phyloP scores from a whole-genome alignment of 2,888 invertebrate species.

The Plebejus melissa region DNA sequence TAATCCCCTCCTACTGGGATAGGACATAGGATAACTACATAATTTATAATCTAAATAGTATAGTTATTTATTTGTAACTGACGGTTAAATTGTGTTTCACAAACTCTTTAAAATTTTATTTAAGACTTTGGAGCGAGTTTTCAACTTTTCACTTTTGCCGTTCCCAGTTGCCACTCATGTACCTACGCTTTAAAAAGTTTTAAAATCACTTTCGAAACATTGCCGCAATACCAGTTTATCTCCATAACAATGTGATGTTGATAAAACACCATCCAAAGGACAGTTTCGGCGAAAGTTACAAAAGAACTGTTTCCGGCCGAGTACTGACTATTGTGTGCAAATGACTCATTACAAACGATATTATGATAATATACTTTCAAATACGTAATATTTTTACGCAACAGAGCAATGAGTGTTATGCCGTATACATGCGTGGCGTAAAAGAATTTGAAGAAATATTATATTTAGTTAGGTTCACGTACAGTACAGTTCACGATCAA shows the following conservation, averaged over 20 bases:
- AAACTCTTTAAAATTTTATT: constrained; percentile 4
- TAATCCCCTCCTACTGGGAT: too few relatives aligned
- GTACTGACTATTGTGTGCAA: constrained; percentile 59
- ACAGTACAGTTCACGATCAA: too few relatives aligned
- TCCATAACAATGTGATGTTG: constrained; percentile 24
- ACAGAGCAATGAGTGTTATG: background rate
- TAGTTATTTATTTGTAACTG: background rate
- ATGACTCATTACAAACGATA: constrained; percentile 52
- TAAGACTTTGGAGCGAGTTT: constrained; percentile 2
- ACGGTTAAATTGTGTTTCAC: background rate
- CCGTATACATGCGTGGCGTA: background rate
- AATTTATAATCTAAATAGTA: background rate
- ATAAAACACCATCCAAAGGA: constrained; percentile 33
- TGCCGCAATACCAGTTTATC: constrained; percentile 1
- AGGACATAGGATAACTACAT: too few relatives aligned
- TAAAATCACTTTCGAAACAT: background rate
- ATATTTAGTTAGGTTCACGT: too few relatives aligned
- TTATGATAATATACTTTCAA: constrained; percentile 36
- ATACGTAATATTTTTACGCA: constrained; percentile 20
- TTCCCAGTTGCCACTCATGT: constrained; percentile 1
- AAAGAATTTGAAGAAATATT: background rate
- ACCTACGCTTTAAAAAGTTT: constrained; percentile 1
- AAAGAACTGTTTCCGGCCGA: constrained; percentile 55
- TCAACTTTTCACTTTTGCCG: constrained; percentile 16
- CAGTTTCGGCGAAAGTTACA: constrained; percentile 45